Conservation (phyloP, 2,888 invertebrate species). For the Nemotelus nigrinus region DNA sequence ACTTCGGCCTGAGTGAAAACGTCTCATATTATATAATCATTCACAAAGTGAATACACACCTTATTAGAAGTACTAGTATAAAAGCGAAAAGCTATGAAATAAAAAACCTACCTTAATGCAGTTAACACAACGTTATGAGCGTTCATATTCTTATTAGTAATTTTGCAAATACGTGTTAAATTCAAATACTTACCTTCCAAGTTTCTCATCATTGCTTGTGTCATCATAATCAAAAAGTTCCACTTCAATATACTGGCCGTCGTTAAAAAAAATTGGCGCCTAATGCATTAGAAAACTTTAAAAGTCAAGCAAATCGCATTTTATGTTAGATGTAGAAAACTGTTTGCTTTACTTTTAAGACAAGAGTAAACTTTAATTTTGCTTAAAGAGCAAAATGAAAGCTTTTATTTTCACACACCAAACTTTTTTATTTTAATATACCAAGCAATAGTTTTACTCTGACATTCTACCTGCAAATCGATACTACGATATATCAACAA, state of each 20-base stretch:
- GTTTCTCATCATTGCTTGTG: slow-evolving; percentile 86
- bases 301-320: slow-evolving; percentile 32
- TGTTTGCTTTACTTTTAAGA: no score
- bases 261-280: slow-evolving; percentile 63
- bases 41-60: neutral
- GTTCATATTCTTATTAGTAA: neutral
- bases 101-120: neutral
- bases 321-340: no score
- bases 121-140: no score
- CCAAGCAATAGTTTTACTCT: no score
- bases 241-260: slow-evolving; percentile 68
- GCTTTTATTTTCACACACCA: no score
- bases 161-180: slow-evolving; percentile 20
- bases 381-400: no score
- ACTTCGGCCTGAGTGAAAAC: slow-evolving; percentile 73
- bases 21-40: slow-evolving; percentile 48
- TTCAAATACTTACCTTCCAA: slow-evolving; percentile 77
- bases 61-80: neutral
- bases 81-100: neutral
- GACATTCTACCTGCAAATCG: no score
- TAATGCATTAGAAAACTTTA: slow-evolving; percentile 54
- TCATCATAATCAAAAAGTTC: slow-evolving; percentile 90
- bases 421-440: no score
- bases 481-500: no score
- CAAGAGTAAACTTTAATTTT: no score